Percentiles rank a stretch among this genome's conserved stretches.
Conservation (phyloP, 2,113 vertebrate species). For the Anhinga anhinga region DNA sequence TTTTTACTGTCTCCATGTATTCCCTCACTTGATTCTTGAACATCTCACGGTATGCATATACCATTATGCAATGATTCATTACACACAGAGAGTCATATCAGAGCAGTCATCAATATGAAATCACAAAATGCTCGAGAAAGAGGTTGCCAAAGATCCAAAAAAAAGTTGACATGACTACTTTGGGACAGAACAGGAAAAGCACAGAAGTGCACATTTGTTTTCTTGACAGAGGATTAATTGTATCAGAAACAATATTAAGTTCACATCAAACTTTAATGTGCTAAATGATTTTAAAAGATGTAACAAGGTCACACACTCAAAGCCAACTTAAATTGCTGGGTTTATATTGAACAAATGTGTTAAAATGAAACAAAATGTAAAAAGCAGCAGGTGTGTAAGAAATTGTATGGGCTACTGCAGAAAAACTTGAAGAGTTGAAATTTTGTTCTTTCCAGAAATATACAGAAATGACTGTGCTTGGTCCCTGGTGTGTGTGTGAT, state of each 20-base stretch:
- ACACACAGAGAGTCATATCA: not conserved
- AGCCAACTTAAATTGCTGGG: not conserved
- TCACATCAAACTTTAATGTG: not conserved
- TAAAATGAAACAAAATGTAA: not conserved
- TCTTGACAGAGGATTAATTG: not conserved
- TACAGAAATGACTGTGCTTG: not conserved
- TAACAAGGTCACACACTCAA: not conserved
- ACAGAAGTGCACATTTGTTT: not conserved
- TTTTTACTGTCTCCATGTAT: not conserved
- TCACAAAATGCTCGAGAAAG: not conserved
- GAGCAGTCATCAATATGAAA: not conserved
- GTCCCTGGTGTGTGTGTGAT: not conserved
- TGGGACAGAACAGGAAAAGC: not conserved
- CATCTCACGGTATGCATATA: not conserved
- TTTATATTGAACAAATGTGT: not conserved
- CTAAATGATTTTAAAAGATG: not conserved
- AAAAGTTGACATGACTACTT: not conserved
- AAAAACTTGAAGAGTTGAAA: not conserved
- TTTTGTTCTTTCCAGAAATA: not conserved
- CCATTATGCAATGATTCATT: not conserved
- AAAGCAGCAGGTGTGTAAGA: not conserved
- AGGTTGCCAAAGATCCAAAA: not conserved
- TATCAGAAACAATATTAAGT: not conserved
- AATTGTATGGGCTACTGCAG: not conserved
- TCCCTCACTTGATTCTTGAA: accelerated